A percentile compares a stretch with the other conserved stretches of the same genome.
Evolutionary conservation across 2,797 vertebrate genomes (phyloP).

Genomic region (Sebastiscus tertius): DNA sequence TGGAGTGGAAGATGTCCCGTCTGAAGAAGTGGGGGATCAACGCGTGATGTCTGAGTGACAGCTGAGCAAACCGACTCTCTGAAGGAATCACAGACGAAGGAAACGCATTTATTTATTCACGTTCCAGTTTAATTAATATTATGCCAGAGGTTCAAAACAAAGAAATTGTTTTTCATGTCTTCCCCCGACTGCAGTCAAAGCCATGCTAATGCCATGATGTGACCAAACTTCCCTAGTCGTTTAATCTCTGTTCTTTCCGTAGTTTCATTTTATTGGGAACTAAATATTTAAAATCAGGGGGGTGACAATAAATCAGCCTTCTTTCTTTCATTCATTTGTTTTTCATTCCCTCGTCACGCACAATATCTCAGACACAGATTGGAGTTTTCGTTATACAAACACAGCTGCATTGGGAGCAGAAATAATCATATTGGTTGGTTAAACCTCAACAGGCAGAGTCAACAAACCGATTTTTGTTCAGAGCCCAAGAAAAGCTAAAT

Average conservation of each 20-base stretch:
- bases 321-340: constrained; percentile 52
- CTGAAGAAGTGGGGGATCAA: constrained; percentile 1
- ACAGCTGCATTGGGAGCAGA: constrained; percentile 63
- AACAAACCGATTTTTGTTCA: constrained; percentile 44
- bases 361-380: constrained; percentile 59
- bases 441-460: constrained; percentile 58
- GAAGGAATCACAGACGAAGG: constrained; percentile 14
- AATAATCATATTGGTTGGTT: constrained; percentile 69
- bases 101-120: constrained; percentile 25
- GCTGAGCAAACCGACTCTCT: constrained; percentile 38
- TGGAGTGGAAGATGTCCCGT: constrained; percentile 15
- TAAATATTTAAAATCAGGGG: constrained; percentile 49
- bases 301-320: constrained; percentile 28
- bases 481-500: constrained; percentile 1
- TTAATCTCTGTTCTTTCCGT: constrained; percentile 20
- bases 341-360: constrained; percentile 52
- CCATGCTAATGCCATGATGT: neutral
- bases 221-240: neutral
- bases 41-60: constrained; percentile 29
- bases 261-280: constrained; percentile 34
- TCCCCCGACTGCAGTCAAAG: neutral
- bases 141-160: constrained; percentile 25
- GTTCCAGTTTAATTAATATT: constrained; percentile 42
- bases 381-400: constrained; percentile 66
- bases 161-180: neutral